Evolutionary conservation across 2,797 vertebrate genomes (phyloP).

Genomic region (Channallabes apus): DNA sequence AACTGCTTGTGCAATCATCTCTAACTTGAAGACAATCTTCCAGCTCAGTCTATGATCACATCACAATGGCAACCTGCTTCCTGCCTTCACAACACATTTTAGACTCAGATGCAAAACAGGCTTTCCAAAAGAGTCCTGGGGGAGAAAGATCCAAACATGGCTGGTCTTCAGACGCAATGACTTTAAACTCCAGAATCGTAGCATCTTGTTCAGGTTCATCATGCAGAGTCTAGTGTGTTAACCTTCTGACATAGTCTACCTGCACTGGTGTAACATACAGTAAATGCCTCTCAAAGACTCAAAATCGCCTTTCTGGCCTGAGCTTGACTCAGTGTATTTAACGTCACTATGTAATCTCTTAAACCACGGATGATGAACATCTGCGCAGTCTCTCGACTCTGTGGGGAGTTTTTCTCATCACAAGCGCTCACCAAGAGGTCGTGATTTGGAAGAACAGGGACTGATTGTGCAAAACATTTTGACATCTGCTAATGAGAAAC

Average conservation of each 20-base stretch:
- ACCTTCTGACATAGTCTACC: not conserved
- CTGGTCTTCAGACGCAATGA: not conserved
- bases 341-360: not conserved
- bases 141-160: not conserved
- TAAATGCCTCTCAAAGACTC: not conserved
- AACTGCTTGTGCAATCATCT: not conserved
- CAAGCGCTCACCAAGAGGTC: conserved; percentile 1
- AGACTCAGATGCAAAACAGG: not conserved
- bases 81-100: not conserved
- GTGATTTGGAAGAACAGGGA: conserved; percentile 54
- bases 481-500: conserved; percentile 67
- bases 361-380: conserved; percentile 1
- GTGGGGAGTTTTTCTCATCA: conserved; percentile 8
- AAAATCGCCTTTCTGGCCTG: not conserved
- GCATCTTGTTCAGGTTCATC: not conserved
- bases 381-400: not conserved
- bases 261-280: not conserved
- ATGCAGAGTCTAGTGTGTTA: not conserved
- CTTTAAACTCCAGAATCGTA: not conserved
- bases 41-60: not conserved
- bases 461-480: conserved; percentile 65
- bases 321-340: not conserved
- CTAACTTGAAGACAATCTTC: not conserved
- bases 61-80: not conserved
- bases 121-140: no score